Conservation (phyloP, 2,113 vertebrate species). For the Panthera tigris region DNA sequence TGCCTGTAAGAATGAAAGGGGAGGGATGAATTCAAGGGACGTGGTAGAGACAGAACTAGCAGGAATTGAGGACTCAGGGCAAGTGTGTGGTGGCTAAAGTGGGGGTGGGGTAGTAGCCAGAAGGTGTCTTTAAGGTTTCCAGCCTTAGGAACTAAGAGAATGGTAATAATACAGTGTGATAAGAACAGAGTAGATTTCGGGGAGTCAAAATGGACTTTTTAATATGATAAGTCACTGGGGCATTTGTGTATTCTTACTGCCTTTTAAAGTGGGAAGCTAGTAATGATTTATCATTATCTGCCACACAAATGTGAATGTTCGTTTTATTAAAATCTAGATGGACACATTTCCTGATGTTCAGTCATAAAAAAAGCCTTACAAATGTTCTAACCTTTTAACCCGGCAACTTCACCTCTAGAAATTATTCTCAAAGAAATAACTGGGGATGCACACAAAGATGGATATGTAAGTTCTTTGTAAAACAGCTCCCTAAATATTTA, state of each 20-base stretch:
- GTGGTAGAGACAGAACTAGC: background rate
- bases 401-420: constrained; percentile 31
- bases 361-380: background rate
- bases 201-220: background rate
- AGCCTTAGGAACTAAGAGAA: background rate
- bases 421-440: background rate
- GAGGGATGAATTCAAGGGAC: background rate
- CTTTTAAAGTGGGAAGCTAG: constrained; percentile 18
- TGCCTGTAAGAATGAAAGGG: background rate
- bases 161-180: background rate
- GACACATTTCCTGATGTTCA: background rate
- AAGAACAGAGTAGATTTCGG: background rate
- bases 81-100: background rate
- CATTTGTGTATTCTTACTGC: constrained; percentile 28
- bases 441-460: background rate
- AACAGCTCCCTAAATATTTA: background rate
- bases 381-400: constrained; percentile 40
- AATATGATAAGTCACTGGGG: background rate
- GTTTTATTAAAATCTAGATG: constrained; percentile 45
- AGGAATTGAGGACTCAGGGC: background rate
- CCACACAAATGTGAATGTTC: background rate
- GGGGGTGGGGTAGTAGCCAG: background rate
- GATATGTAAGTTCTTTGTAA: background rate
- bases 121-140: background rate
- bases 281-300: constrained; percentile 36